Evolutionary conservation across 2,113 vertebrate species (phyloP).

Genomic region (Neoarius graeffei): DNA sequence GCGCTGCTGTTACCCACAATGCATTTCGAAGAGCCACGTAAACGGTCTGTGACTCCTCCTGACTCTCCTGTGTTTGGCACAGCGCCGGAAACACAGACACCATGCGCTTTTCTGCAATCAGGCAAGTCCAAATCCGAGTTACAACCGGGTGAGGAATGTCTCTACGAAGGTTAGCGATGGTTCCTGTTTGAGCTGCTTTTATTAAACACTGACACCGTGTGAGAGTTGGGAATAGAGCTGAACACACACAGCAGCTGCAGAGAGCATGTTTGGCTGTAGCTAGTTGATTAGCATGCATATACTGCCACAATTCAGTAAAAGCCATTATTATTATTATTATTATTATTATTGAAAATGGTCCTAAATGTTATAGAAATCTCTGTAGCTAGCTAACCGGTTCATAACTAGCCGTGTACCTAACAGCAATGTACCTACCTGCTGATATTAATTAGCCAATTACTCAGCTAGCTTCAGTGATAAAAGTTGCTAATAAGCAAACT

Average conservation of each 20-base stretch:
- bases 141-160: not conserved
- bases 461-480: not conserved
- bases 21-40: slow-evolving; percentile 70
- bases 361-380: not conserved
- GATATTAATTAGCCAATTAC: not conserved
- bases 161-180: slow-evolving; percentile 19
- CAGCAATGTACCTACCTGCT: too few relatives aligned
- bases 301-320: not conserved
- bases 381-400: too few relatives aligned
- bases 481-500: not conserved
- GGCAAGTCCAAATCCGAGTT: not conserved
- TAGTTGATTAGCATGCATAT: not conserved
- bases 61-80: not conserved
- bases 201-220: not conserved
- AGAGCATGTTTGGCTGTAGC: not conserved
- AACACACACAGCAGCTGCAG: not conserved
- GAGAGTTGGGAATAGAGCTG: not conserved
- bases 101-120: not conserved
- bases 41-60: slow-evolving; percentile 38
- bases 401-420: not conserved
- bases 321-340: not conserved
- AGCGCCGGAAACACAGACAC: not conserved
- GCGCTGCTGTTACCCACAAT: slow-evolving; percentile 65
- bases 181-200: not conserved
- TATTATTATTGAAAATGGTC: not conserved